A percentile compares a stretch with the other conserved stretches of the same genome.
These are phyloP conservation scores for Tragelaphus oryx DNA, from an alignment of 2,797 vertebrate species.

Conservation along the genomic window DNA sequence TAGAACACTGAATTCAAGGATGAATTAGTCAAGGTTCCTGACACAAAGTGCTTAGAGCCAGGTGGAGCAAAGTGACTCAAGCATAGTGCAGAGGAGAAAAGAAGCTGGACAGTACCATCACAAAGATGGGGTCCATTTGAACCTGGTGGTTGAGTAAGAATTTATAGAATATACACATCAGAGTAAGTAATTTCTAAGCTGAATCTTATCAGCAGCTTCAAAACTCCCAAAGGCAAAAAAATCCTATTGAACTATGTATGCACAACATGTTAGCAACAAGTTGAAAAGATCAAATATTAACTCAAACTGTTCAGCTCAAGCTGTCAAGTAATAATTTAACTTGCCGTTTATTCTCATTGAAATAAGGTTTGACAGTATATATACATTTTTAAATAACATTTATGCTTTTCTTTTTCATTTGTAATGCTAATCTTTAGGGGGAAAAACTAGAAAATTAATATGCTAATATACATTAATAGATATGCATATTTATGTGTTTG, in stretches of 20 bases:
- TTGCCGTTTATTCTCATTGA: not conserved
- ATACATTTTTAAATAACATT: not conserved
- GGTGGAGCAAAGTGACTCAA: not conserved
- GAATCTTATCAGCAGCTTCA: not conserved
- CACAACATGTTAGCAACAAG: not conserved
- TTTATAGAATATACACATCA: not conserved
- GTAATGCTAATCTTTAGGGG: not conserved
- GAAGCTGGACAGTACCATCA: not conserved
- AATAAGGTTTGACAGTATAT: not conserved
- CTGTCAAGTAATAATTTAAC: conserved; percentile 1
- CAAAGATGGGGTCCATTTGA: not conserved
- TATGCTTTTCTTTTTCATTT: conserved; percentile 3
- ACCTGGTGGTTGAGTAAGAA: not conserved
- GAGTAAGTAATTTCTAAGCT: not conserved
- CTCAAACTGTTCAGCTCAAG: not conserved
- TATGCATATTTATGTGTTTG: not conserved
- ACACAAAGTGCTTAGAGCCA: not conserved
- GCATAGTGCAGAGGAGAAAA: not conserved
- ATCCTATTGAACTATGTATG: not conserved
- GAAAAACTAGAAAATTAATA: not conserved
- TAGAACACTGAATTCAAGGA: not conserved
- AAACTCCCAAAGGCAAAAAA: conserved; percentile 23
- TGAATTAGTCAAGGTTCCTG: not conserved
- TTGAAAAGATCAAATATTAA: conserved; percentile 18
- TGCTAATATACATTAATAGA: not conserved